phyloP scores from a whole-genome alignment of 2,113 vertebrate genomes.

The Stegostoma tigrinum region DNA sequence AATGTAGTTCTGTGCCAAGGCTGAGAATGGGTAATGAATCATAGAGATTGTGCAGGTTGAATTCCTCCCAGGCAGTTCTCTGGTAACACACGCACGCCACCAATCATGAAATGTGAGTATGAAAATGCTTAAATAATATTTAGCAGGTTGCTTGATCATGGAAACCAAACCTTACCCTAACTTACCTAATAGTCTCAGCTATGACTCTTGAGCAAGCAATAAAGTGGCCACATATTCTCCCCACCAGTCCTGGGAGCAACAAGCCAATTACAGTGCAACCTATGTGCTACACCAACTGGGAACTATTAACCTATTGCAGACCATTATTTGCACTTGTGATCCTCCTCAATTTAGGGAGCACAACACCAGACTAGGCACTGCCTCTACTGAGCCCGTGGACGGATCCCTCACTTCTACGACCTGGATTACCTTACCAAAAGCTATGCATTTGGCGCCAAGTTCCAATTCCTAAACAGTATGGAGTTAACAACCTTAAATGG shows the following conservation, averaged over 20 bases:
- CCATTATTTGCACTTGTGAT: neutral
- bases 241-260: neutral
- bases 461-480: neutral
- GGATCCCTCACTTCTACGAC: neutral
- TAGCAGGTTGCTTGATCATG: neutral
- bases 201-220: neutral
- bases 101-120: neutral
- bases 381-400: neutral
- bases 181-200: neutral
- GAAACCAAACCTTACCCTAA: neutral
- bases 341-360: neutral
- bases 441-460: neutral
- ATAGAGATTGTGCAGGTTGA: too few relatives aligned
- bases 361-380: neutral
- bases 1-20: neutral
- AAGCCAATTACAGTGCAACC: neutral
- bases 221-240: neutral
- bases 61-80: neutral
- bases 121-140: neutral
- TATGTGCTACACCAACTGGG: neutral
- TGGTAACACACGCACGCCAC: neutral
- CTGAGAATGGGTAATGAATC: neutral
- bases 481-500: neutral
- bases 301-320: neutral
- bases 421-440: neutral